phyloP scores from a whole-genome alignment of 2,113 vertebrate species.

The Holacanthus passer region DNA sequence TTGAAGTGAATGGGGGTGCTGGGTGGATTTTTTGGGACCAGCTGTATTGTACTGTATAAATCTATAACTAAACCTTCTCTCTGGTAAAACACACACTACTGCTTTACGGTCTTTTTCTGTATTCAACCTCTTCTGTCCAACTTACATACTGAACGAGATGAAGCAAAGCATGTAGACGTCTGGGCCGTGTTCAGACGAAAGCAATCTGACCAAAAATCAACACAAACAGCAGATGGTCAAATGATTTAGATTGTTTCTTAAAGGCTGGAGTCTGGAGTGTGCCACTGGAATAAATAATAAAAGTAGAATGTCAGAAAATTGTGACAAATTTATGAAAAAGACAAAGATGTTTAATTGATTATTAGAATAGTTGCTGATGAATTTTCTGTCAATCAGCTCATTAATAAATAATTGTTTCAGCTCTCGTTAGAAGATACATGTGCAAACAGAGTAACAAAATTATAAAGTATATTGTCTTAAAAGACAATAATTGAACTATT shows the following conservation, averaged over 20 bases:
- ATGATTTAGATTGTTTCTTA: background rate
- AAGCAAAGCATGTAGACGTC: background rate
- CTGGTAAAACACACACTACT: conserved; percentile 5
- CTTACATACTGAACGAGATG: background rate
- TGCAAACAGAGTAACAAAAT: background rate
- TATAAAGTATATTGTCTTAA: too few relatives aligned
- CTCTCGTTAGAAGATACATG: background rate
- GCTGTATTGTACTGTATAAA: conserved; percentile 46
- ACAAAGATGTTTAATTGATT: background rate
- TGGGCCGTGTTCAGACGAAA: conserved; percentile 20
- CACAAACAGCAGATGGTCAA: conserved; percentile 2
- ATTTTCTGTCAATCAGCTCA: background rate
- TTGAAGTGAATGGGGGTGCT: background rate
- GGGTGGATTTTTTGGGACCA: conserved; percentile 61
- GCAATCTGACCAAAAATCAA: conserved; percentile 62
- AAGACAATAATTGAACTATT: background rate
- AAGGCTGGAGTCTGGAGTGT: conserved; percentile 11
- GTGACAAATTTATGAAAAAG: background rate
- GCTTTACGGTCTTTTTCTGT: conserved; percentile 21
- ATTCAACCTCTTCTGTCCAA: background rate
- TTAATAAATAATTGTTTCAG: background rate
- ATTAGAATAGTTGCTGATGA: background rate
- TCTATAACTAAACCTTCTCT: background rate
- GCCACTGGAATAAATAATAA: background rate
- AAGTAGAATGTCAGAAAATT: background rate